phyloP scores from a whole-genome alignment of 2,888 invertebrate genomes.

The Parnassius orleans region DNA sequence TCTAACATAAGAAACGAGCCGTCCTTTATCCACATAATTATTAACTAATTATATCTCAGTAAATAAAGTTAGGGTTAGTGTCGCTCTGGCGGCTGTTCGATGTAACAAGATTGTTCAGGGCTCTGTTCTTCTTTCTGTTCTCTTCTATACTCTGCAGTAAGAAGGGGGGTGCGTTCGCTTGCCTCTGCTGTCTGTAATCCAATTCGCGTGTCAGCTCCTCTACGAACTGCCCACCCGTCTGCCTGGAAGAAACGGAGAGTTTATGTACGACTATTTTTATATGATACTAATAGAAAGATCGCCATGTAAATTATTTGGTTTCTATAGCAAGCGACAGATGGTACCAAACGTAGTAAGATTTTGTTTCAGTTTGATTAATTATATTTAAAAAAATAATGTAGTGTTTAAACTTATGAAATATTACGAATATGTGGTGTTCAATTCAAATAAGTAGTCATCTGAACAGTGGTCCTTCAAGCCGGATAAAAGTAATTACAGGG shows the following conservation, averaged over 20 bases:
- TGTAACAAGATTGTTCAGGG: constrained; percentile 47
- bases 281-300: neutral
- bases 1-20: no score
- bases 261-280: constrained; percentile 12
- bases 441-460: no score
- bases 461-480: no score
- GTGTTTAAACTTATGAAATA: no score
- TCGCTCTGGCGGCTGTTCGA: constrained; percentile 55
- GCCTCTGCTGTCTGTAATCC: constrained; percentile 51
- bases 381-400: no score
- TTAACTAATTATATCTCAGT: constrained; percentile 36
- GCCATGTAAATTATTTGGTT: no score
- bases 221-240: constrained; percentile 75
- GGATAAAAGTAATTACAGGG: no score
- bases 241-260: constrained; percentile 59
- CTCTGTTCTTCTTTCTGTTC: constrained; percentile 55
- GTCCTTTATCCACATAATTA: no score
- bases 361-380: no score
- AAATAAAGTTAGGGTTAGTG: constrained; percentile 72
- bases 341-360: no score
- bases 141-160: constrained; percentile 69
- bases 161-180: constrained; percentile 59
- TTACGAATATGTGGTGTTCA: no score
- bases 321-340: no score
- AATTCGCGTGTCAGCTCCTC: constrained; percentile 65